Conservation (phyloP, 2,797 vertebrate species). For the Rhinoraja longicauda region DNA sequence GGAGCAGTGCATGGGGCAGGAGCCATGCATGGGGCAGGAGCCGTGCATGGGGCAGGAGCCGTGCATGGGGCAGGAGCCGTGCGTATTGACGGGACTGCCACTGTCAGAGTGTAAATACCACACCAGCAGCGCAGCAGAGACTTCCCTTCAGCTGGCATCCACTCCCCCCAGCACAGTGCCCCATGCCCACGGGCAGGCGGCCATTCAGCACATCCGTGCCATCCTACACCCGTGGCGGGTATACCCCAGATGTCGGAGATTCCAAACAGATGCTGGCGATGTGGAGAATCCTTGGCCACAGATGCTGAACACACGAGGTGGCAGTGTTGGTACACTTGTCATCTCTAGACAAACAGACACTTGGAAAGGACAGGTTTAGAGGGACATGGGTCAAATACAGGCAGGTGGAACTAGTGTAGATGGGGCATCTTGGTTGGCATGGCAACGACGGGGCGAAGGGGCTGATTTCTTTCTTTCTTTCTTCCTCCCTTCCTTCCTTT, state of each 20-base stretch:
- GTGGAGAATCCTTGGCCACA: not conserved
- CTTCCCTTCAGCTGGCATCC: not conserved
- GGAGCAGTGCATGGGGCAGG: too few species aligned
- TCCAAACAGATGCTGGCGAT: not conserved
- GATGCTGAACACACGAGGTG: too few species aligned
- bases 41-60: not conserved
- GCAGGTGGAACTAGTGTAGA: too few species aligned
- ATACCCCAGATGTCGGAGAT: not conserved
- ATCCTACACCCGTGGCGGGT: not conserved
- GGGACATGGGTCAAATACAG: too few species aligned
- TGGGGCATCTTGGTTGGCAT: too few species aligned
- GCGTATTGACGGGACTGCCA: not conserved
- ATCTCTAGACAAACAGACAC: too few species aligned
- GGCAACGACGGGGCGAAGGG: too few species aligned
- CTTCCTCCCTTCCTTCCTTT: too few species aligned
- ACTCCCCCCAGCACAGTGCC: not conserved
- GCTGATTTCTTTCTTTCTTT: too few species aligned
- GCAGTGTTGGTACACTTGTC: too few species aligned
- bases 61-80: not conserved
- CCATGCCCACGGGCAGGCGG: not conserved
- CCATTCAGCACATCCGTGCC: not conserved
- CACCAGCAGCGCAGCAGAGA: not conserved
- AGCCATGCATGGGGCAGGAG: too few species aligned
- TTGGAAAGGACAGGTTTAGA: too few species aligned
- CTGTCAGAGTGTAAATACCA: conserved; percentile 24